Conservation (phyloP, 1,140 invertebrate genomes). For the Oncopodura yosiiana region DNA sequence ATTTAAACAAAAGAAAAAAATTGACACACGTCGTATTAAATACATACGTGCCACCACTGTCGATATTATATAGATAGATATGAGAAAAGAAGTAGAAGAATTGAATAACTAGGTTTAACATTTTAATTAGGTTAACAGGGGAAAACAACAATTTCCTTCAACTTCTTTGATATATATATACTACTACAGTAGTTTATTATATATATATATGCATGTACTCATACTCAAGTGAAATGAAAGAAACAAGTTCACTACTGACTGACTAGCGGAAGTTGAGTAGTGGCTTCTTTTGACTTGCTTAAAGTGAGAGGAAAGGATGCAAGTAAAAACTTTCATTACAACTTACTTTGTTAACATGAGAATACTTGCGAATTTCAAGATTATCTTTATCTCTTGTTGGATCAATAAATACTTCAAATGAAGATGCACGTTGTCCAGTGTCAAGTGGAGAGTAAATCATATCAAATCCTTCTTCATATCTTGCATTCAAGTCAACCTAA, state of each 20-base stretch:
- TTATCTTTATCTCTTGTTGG: slow-evolving; percentile 1
- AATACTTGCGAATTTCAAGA: slow-evolving; percentile 4
- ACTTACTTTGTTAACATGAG: slow-evolving; percentile 9
- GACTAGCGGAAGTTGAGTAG: no score
- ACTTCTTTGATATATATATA: no score
- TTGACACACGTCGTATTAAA: no score
- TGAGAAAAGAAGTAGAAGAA: no score
- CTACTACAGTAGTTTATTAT: no score
- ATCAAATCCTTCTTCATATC: slow-evolving; percentile 12
- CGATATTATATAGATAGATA: no score
- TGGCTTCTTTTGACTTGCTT: not conserved
- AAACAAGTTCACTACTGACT: no score
- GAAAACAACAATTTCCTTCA: no score
- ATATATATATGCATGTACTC: no score
- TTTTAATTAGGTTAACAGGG: no score
- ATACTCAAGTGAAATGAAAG: no score
- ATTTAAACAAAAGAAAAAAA: not conserved
- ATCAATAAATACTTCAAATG: slow-evolving; percentile 1
- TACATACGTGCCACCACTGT: no score
- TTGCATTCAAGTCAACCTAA: slow-evolving; percentile 6
- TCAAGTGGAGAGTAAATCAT: slow-evolving; percentile 8
- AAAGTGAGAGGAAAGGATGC: slow-evolving; percentile 1
- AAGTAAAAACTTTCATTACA: slow-evolving; percentile 5
- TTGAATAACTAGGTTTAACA: slow-evolving; percentile 1
- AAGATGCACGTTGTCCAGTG: not conserved